Evolutionary conservation across 2,113 vertebrate genomes (phyloP).

Genomic region (Trichechus manatus): DNA sequence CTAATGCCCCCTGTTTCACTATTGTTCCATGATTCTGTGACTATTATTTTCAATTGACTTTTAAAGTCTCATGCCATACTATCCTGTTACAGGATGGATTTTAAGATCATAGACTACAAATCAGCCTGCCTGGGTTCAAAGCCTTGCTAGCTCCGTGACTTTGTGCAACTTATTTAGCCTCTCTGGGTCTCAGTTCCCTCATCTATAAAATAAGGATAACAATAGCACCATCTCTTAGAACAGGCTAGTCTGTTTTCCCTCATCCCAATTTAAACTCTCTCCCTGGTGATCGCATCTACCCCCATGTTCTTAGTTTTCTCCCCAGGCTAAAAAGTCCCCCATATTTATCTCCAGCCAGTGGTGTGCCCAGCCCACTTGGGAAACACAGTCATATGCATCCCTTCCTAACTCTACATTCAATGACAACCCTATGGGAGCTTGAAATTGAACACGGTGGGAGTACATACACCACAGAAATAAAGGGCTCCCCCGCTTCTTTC

Average conservation of each 20-base stretch:
- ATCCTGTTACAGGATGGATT: neutral
- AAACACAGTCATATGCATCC: neutral
- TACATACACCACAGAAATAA: neutral
- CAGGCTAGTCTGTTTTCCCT: rapidly evolving
- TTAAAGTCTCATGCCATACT: neutral
- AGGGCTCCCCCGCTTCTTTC: neutral
- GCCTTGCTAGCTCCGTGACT: neutral
- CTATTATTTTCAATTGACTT: neutral
- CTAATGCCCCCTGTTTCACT: neutral
- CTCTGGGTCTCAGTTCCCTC: neutral
- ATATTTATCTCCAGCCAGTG: neutral
- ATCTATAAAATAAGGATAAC: neutral
- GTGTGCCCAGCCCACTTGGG: neutral
- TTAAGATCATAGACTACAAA: neutral
- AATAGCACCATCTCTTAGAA: neutral
- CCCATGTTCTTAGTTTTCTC: neutral
- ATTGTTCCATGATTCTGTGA: neutral
- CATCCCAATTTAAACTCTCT: neutral
- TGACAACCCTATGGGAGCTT: neutral
- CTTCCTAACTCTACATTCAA: neutral
- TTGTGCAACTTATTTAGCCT: neutral
- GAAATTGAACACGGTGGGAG: rapidly evolving
- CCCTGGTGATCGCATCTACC: neutral
- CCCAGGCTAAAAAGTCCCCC: neutral
- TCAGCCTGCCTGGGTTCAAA: neutral